Percentiles rank a stretch among this genome's conserved stretches.
phyloP scores from a whole-genome alignment of 2,113 vertebrate species.

The Halcyon senegalensis region DNA sequence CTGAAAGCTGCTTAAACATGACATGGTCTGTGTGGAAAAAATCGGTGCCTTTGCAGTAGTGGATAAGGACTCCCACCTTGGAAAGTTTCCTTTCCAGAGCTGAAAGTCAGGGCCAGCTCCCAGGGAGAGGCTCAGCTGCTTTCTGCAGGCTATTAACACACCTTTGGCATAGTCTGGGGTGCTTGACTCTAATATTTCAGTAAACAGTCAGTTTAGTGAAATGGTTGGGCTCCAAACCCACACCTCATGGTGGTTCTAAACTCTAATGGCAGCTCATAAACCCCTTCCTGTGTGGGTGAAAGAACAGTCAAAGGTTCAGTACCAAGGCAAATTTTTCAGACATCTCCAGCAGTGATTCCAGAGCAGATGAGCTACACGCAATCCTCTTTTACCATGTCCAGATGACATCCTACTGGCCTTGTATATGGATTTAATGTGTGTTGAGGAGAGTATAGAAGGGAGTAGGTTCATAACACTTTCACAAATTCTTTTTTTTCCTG shows the following conservation, averaged over 20 bases:
- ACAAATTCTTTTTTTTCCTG: slow-evolving; percentile 1
- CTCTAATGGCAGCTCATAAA: neutral
- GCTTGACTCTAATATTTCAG: neutral
- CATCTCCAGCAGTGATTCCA: neutral
- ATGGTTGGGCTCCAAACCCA: neutral
- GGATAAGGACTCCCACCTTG: neutral
- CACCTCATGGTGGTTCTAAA: neutral
- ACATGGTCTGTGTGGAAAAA: neutral
- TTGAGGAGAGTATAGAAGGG: neutral
- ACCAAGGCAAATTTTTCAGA: neutral
- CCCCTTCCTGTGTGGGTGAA: neutral
- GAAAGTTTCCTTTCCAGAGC: neutral
- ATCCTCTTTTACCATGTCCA: neutral
- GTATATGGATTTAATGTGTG: neutral
- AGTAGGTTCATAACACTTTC: neutral
- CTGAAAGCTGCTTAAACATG: slow-evolving; percentile 17
- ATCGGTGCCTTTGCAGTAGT: neutral
- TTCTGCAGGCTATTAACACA: neutral
- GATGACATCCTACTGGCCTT: neutral
- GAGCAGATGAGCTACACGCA: neutral
- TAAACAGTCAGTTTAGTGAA: neutral
- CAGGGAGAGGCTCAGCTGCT: neutral
- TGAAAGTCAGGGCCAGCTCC: neutral
- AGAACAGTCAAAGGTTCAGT: neutral
- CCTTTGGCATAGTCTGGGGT: neutral